phyloP scores from a whole-genome alignment of 2,113 vertebrate genomes.

The Galbula dea region DNA sequence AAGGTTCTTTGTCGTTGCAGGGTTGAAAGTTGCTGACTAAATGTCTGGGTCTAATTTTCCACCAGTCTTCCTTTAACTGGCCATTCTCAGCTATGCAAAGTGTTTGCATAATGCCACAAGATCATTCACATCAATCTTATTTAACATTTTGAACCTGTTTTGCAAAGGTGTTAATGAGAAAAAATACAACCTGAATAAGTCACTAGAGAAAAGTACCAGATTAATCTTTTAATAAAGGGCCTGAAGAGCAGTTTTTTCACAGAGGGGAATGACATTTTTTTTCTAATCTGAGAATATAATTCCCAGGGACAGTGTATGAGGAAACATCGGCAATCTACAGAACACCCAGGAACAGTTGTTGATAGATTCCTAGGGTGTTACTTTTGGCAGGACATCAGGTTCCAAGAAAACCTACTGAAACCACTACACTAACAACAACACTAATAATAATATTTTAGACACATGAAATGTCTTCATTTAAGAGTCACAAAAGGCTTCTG shows the following conservation, averaged over 20 bases:
- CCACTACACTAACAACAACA: not conserved
- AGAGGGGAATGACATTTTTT: not conserved
- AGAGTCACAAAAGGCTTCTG: not conserved
- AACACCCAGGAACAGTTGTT: constrained; percentile 57
- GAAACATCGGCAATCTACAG: constrained; percentile 46
- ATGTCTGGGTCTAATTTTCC: constrained; percentile 21
- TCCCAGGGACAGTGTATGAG: constrained; percentile 31
- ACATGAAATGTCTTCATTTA: not conserved
- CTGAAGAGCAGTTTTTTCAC: constrained; percentile 19
- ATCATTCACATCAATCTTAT: constrained; percentile 10
- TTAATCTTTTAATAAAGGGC: not conserved
- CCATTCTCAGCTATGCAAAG: constrained; percentile 1
- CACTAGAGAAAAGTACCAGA: not conserved
- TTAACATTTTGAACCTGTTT: constrained; percentile 16
- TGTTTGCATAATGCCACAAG: not conserved
- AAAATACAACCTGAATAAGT: constrained; percentile 4
- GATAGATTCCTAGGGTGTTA: constrained; percentile 56
- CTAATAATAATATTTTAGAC: constrained; percentile 16
- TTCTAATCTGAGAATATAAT: constrained; percentile 23
- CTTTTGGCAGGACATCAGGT: constrained; percentile 61
- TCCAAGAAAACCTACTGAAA: constrained; percentile 49
- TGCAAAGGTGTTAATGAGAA: not conserved
- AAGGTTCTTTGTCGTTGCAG: constrained; percentile 41
- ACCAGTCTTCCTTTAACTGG: constrained; percentile 9
- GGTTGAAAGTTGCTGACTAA: constrained; percentile 46